Percentiles rank a stretch among this genome's conserved stretches.
These are phyloP conservation scores for Umimayanthus chanpuru DNA, from an alignment of 92 coral and sea anemone species.

Conservation along the genomic window DNA sequence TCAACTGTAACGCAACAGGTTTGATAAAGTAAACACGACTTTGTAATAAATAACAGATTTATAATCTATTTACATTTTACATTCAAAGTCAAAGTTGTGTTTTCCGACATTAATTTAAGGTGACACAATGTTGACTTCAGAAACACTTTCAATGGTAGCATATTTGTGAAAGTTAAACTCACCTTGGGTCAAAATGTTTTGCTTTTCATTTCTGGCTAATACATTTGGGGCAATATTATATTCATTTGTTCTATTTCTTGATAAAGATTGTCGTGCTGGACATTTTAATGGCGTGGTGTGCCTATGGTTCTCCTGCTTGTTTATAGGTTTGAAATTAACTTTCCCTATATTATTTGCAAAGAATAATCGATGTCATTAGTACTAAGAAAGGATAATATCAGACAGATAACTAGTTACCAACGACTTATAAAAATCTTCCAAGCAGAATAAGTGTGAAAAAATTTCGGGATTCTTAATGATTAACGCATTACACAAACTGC, in stretches of 20 bases:
- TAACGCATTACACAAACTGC: neutral
- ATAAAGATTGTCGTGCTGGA: neutral
- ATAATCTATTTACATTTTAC: slow-evolving; percentile 1
- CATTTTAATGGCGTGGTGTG: neutral
- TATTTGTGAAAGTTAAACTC: neutral
- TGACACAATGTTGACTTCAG: neutral
- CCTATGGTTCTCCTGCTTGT: neutral
- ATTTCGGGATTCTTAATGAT: neutral
- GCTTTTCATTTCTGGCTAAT: neutral
- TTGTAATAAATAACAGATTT: slow-evolving; percentile 22
- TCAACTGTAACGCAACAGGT: slow-evolving; percentile 3
- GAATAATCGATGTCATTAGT: neutral
- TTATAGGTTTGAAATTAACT: too few relatives aligned
- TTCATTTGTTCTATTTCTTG: neutral
- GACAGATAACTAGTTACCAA: neutral
- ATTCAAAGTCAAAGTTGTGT: neutral
- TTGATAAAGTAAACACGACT: neutral
- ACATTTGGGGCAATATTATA: neutral
- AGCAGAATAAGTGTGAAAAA: too few relatives aligned
- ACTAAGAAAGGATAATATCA: neutral
- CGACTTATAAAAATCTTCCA: neutral
- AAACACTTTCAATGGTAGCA: neutral
- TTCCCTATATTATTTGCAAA: too few relatives aligned
- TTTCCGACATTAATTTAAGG: neutral
- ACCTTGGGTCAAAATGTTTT: too few relatives aligned